Evolutionary conservation across 2,113 vertebrate species (phyloP).

Genomic region (Aptenodytes forsteri): DNA sequence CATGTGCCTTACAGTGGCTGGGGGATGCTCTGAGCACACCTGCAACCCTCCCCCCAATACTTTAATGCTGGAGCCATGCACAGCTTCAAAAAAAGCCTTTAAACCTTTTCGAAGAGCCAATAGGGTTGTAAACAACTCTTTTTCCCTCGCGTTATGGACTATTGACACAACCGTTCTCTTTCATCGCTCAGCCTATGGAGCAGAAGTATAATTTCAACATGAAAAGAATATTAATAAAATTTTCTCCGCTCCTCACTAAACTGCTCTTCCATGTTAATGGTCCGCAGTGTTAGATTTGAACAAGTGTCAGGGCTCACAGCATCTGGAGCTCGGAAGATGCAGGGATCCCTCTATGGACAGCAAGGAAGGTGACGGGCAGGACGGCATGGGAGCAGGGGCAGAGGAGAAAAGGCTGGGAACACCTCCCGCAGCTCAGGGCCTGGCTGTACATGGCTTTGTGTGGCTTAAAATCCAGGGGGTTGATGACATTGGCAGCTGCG

Average conservation of each 20-base stretch:
- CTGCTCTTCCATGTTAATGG: not conserved
- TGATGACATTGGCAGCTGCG: conserved; percentile 60
- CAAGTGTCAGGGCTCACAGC: not conserved
- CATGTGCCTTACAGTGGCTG: not conserved
- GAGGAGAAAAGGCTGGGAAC: not conserved
- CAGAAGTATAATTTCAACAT: conserved; percentile 8
- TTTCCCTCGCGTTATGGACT: not conserved
- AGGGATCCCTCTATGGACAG: not conserved
- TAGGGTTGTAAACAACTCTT: not conserved
- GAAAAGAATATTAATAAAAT: not conserved
- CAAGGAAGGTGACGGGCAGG: not conserved
- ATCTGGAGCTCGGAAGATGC: not conserved
- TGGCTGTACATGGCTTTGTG: not conserved
- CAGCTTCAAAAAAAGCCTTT: not conserved
- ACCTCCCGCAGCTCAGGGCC: not conserved
- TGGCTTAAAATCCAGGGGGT: not conserved
- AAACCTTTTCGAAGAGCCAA: not conserved
- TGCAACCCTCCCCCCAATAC: not conserved
- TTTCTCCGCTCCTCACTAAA: not conserved
- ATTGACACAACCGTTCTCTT: conserved; percentile 36
- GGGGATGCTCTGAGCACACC: not conserved
- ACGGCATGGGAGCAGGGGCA: not conserved
- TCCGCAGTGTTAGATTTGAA: not conserved
- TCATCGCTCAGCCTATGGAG: not conserved
- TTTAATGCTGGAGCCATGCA: not conserved